A percentile compares a stretch with the other conserved stretches of the same genome.
phyloP scores from a whole-genome alignment of 2,888 invertebrate genomes.

The Encarsia formosa region DNA sequence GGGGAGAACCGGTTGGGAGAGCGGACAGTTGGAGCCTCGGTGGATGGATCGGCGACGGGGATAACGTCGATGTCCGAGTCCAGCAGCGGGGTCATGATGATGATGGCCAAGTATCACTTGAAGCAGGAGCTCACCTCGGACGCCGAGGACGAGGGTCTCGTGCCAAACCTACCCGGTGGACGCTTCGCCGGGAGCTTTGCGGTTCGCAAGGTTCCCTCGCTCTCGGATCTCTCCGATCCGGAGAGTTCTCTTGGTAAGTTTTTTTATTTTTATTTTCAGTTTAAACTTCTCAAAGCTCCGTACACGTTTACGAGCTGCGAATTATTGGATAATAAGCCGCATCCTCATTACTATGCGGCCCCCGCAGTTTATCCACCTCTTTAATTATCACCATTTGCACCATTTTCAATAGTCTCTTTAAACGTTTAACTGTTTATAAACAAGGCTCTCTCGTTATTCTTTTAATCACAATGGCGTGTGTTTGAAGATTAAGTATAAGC shows the following conservation, averaged over 20 bases:
- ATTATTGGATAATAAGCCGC: slow-evolving; percentile 66
- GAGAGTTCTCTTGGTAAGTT: slow-evolving; percentile 85
- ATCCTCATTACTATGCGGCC: slow-evolving; percentile 58
- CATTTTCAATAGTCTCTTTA: not conserved
- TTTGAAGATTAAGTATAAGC: too few species aligned
- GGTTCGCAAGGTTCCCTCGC: slow-evolving; percentile 84
- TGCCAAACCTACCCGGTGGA: slow-evolving; percentile 54
- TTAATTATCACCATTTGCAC: slow-evolving; percentile 1
- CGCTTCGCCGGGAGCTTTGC: slow-evolving; percentile 61
- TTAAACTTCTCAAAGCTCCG: not conserved
- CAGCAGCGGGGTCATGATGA: slow-evolving; percentile 42
- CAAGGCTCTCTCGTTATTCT: too few species aligned
- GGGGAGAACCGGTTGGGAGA: slow-evolving; percentile 27
- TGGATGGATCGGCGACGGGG: slow-evolving; percentile 36
- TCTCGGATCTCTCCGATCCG: slow-evolving; percentile 86
- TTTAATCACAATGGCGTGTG: too few species aligned
- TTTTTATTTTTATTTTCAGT: not conserved
- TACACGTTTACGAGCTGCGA: too few species aligned
- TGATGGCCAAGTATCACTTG: slow-evolving; percentile 51
- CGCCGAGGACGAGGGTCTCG: slow-evolving; percentile 60
- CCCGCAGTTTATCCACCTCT: slow-evolving; percentile 44
- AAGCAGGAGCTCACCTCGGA: slow-evolving; percentile 60
- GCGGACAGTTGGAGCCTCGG: slow-evolving; percentile 41
- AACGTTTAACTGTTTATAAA: too few species aligned
- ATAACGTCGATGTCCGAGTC: slow-evolving; percentile 36